Evolutionary conservation across 2,888 invertebrate species (phyloP), one percentile per base, ranked within the genome.

Genomic region (Scrobipalpa atriplicella): DNA sequence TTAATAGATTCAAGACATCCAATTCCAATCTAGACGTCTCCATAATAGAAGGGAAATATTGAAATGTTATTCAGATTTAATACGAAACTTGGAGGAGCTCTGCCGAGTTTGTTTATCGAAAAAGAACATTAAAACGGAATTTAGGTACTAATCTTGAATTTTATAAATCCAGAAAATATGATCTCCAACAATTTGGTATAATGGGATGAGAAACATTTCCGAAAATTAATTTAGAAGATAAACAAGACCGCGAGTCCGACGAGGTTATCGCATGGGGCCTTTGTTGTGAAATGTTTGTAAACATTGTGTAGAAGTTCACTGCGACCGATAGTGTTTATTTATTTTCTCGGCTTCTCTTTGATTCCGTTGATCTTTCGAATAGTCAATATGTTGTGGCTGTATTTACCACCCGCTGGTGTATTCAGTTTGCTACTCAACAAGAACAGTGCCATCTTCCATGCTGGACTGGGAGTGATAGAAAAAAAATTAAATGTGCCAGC

Each of bases 271-370:
- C 43, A 47, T 16, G 29, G 66, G 68, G 38, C 18, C 67, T 51
- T 58, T 65, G 65, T 68, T 61, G 63, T 68, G 52, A 60, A 67
- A 67, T 66, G 67, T 69, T 72, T 70, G 70, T 72, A 68, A 68
- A 69, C 68, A 69, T 16, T 5, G 62, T 63, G 52, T 63, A 69
- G 67, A 69, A 56, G 66, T 64, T 51, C 66, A 56, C 29, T n/a
- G 52, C 8, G 60, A 51, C 66, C 41, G 41, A 64, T 64, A 67
- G 58, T 29, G 70, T 66, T 67, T 66, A 68, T 69, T 52, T 52
- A 51, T 63, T 52, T 63, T 29, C 21, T 62, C 52, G 51, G 47
- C 60, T 47, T 52, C 18, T 58, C 63, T 61, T 64, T 66, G 66
- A 64, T 68, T 63, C 21, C 38, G 62, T 62, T 29, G 8, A 56